phyloP scores from a whole-genome alignment of 2,888 invertebrate genomes.

The Drosophila kuntzei region DNA sequence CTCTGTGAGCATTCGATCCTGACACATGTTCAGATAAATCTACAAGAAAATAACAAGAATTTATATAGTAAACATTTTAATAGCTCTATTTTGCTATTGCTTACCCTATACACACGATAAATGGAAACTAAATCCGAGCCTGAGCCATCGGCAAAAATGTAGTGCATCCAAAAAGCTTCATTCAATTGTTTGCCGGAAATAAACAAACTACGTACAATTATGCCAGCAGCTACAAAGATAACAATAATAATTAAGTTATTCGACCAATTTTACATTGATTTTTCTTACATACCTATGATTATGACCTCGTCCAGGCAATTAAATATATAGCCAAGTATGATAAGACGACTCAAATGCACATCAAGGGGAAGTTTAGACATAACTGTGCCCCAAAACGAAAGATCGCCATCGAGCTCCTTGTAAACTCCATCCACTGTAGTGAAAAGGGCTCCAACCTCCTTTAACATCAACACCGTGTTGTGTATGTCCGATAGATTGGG shows the following conservation, averaged over 20 bases:
- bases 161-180: conserved; percentile 87
- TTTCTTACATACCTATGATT: conserved; percentile 88
- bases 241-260: not conserved
- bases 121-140: conserved; percentile 93
- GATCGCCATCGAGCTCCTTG: conserved; percentile 90
- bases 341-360: conserved; percentile 92
- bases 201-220: conserved; percentile 93
- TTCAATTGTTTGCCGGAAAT: conserved; percentile 87
- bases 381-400: conserved; percentile 94
- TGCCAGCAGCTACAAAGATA: conserved; percentile 89
- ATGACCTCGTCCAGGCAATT: conserved; percentile 93
- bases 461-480: conserved; percentile 92
- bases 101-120: conserved; percentile 91
- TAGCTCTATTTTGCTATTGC: not conserved
- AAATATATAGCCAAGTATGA: conserved; percentile 94
- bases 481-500: conserved; percentile 93
- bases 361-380: conserved; percentile 94
- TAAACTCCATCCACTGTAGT: conserved; percentile 87
- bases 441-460: conserved; percentile 93
- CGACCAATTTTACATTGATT: not conserved
- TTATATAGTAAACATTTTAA: not conserved
- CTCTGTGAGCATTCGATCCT: conserved; percentile 87
- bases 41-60: conserved; percentile 73
- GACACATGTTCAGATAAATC: conserved; percentile 89
- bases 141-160: conserved; percentile 93